Evolutionary conservation across 1,140 invertebrate species (phyloP).

Genomic region (Mactra quadrangularis): DNA sequence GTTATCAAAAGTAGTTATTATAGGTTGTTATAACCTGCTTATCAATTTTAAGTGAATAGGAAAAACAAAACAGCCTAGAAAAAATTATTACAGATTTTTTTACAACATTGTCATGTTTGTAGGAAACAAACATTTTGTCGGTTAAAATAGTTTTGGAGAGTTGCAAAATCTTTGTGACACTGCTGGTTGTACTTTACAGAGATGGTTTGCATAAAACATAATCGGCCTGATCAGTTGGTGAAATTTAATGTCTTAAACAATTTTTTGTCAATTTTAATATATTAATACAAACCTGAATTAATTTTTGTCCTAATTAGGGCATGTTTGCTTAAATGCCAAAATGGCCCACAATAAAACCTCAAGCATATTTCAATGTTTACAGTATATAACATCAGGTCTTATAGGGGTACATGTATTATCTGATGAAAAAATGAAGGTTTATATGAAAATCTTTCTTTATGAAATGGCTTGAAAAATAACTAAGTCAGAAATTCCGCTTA

Average conservation of each 20-base stretch:
- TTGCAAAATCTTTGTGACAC: background rate
- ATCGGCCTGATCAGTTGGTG: too few relatives aligned
- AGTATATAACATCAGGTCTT: background rate
- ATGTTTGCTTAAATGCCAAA: too few relatives aligned
- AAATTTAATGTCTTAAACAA: too few relatives aligned
- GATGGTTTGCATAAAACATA: too few relatives aligned
- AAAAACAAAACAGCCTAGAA: background rate
- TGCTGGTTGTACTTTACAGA: background rate
- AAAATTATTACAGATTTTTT: background rate
- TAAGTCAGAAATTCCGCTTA: background rate
- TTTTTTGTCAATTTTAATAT: too few relatives aligned
- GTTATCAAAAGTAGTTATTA: constrained; percentile 17
- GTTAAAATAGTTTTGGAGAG: background rate
- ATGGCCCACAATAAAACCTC: too few relatives aligned
- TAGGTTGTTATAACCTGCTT: background rate
- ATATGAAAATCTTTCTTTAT: too few relatives aligned
- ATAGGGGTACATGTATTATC: background rate
- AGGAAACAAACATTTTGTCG: background rate
- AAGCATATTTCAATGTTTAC: too few relatives aligned
- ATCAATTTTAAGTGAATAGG: background rate
- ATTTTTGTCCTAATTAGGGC: too few relatives aligned
- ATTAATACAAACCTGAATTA: too few relatives aligned
- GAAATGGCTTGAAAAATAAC: too few relatives aligned
- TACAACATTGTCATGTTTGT: background rate
- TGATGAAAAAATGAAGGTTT: too few relatives aligned